Base-by-base conservation (phyloP, 1,140 invertebrate genomes). In the Drosophila navojoa region DNA sequence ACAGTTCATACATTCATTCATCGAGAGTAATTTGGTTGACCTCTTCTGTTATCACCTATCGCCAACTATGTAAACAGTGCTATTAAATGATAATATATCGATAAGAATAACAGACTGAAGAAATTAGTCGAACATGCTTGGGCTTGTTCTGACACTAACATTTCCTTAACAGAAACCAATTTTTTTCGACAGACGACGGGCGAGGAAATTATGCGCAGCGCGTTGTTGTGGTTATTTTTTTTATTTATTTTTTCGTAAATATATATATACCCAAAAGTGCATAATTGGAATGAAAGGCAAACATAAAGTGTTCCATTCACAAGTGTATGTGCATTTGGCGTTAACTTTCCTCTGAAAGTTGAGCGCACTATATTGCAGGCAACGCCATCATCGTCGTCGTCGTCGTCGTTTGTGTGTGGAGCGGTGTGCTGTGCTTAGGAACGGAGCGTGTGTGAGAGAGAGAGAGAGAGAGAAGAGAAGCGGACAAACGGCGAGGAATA, bases 221-320 rank as follows among this genome's bases (percentile, higher is more conserved):
- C 72, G 57, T 61, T 69, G 64, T 69, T 69, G 66, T 74, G 67
- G 58, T 64, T 67, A 75, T 81, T 86, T 85, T 82, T 85, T 81
- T 75, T 72, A 81, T 86, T 81, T 78, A 72, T 85, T 84, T 79
- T 86, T 86, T 86, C 81, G 78, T 85, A 86, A 72, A 69, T 74
- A 61, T 45, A 40, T 63, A 60, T 49, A 66, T 58, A 82, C 73
- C 35, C 25, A 62, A 63, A 50, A 60, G 62, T 81, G 71, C 76
- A 79, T 76, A 81, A 70, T 76, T 64, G 67, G 66, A 53, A 74
- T 84, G 63, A 74, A 75, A 45, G 73, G 75, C 58, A 72, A 72
- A 75, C 52, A 50, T 25, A 59, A 66, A 68, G 64, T 68, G 69
- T 63, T n/a, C 57, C 32, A 57, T 62, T 13, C 35, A 15, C 27